phyloP scores from a whole-genome alignment of 2,797 vertebrate genomes.

The Mormyrops attenuatus region DNA sequence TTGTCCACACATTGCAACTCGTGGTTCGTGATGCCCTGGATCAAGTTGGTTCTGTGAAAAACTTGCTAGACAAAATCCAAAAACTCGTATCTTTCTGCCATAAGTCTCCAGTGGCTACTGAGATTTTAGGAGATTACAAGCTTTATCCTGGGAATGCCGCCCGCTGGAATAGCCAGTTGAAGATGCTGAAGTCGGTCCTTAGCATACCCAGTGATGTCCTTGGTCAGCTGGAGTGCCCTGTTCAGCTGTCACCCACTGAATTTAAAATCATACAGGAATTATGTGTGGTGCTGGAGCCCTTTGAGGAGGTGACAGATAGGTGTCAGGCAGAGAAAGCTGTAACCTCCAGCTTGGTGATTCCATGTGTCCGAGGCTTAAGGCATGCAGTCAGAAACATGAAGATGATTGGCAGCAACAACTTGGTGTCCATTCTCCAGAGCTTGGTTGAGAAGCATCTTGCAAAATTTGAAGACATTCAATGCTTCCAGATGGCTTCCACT shows the following conservation, averaged over 20 bases:
- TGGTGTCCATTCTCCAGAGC: neutral
- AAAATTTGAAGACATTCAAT: conserved; percentile 2
- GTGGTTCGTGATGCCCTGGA: neutral
- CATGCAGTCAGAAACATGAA: neutral
- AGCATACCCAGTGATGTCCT: neutral
- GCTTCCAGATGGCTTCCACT: neutral
- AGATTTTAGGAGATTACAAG: neutral
- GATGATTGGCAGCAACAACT: neutral
- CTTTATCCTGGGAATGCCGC: neutral
- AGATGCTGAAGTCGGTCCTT: conserved; percentile 4
- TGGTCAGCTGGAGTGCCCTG: neutral
- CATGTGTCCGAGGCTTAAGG: neutral
- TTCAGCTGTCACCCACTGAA: neutral
- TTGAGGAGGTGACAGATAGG: neutral
- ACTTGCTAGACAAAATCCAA: neutral
- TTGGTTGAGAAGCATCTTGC: neutral
- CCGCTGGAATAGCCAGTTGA: neutral
- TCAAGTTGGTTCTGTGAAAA: neutral
- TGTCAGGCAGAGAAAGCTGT: neutral
- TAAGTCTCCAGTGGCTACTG: neutral
- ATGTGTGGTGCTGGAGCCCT: neutral
- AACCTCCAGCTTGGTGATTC: neutral
- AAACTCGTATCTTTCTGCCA: neutral
- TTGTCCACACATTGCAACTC: neutral
- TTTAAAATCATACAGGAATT: neutral